Conservation (phyloP, 2,888 invertebrate genomes). For the Glyphotaelius pellucidus region DNA sequence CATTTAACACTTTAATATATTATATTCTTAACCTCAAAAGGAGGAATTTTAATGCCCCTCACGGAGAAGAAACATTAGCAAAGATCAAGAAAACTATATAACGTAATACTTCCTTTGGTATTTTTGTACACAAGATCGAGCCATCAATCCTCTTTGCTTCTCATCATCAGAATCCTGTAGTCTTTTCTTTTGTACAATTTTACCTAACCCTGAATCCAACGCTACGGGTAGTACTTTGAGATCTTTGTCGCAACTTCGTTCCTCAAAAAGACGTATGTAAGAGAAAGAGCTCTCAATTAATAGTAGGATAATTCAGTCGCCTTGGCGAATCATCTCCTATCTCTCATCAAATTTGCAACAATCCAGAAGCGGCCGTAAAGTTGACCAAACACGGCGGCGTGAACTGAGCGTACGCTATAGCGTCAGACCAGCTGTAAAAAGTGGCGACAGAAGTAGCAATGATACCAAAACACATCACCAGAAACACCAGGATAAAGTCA, state of each 20-base stretch:
- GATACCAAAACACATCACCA: conserved; percentile 81
- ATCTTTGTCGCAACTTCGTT: background rate
- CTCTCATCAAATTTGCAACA: conserved; percentile 8
- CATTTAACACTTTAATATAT: no score
- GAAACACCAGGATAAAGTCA: conserved; percentile 77
- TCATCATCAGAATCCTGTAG: background rate
- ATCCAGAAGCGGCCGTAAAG: conserved; percentile 74
- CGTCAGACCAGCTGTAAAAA: conserved; percentile 83
- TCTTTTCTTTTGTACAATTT: background rate
- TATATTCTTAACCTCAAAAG: no score
- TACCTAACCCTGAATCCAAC: background rate
- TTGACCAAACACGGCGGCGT: conserved; percentile 86
- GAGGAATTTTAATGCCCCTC: no score
- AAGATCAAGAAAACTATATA: no score
- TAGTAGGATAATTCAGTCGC: background rate
- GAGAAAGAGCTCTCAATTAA: background rate
- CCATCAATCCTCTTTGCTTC: background rate
- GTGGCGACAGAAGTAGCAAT: conserved; percentile 82
- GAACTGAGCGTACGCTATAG: conserved; percentile 81
- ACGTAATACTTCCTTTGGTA: background rate
- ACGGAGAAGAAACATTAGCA: no score
- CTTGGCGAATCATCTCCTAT: background rate
- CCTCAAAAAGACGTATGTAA: background rate
- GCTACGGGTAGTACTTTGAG: background rate
- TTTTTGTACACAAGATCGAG: background rate